Conservation (phyloP, 53 echinoderm and acorn worm genomes). For the Astropecten irregularis region DNA sequence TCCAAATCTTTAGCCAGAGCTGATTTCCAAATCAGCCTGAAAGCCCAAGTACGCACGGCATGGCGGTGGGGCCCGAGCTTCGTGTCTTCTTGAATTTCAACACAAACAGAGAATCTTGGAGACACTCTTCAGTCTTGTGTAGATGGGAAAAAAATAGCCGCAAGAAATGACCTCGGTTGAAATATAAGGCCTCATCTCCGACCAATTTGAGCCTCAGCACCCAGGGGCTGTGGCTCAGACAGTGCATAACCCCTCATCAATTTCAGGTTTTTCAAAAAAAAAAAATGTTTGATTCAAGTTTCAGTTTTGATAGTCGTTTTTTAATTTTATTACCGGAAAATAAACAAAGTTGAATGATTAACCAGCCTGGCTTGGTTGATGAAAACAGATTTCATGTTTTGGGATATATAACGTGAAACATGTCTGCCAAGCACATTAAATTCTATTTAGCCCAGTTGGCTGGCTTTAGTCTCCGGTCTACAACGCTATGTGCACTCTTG, state of each 20-base stretch:
- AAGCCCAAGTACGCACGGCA: constrained; percentile 26
- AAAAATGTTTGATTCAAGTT: no score
- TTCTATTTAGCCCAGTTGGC: not conserved
- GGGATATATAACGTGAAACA: not conserved
- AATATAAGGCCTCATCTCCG: not conserved
- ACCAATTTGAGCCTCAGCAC: no score
- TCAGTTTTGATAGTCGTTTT: no score
- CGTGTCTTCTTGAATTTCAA: constrained; percentile 28
- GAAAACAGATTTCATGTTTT: not conserved
- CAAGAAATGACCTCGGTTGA: not conserved
- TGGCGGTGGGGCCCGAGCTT: no score
- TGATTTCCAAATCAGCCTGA: constrained; percentile 35
- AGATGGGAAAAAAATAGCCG: not conserved
- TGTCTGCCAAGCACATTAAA: not conserved
- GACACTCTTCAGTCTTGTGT: not conserved
- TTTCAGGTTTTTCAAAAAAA: no score
- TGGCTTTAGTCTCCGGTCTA: not conserved
- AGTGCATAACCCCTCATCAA: no score
- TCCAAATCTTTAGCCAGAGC: constrained; percentile 11
- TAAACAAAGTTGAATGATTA: no score
- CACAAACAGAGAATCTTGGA: constrained; percentile 6
- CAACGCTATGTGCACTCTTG: no score
- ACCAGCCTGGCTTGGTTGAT: not conserved
- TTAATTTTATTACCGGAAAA: no score
- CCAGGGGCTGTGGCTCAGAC: no score